Evolutionary conservation across 2,113 vertebrate species (phyloP).

Genomic region (Dicaeum eximium): DNA sequence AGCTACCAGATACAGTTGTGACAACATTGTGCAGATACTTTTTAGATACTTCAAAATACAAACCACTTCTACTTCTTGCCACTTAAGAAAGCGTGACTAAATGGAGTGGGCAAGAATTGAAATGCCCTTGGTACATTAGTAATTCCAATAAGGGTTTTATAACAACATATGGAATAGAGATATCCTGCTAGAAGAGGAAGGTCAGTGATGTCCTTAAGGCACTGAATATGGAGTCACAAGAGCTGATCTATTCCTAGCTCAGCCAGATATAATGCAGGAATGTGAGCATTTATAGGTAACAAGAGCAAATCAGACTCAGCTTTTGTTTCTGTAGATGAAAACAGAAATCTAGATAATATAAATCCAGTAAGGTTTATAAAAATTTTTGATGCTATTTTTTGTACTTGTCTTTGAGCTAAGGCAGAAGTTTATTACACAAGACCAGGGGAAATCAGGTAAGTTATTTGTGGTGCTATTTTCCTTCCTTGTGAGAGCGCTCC

Average conservation of each 20-base stretch:
- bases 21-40: slow-evolving; percentile 10
- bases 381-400: not conserved
- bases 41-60: slow-evolving; percentile 15
- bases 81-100: not conserved
- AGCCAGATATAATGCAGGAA: not conserved
- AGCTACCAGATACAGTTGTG: slow-evolving; percentile 35
- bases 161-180: not conserved
- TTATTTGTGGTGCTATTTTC: not conserved
- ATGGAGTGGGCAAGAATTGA: slow-evolving; percentile 1
- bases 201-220: slow-evolving; percentile 26
- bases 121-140: not conserved
- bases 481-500: not conserved
- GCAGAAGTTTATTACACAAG: not conserved
- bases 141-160: not conserved
- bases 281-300: not conserved
- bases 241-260: slow-evolving; percentile 38
- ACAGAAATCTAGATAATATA: not conserved
- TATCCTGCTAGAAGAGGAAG: not conserved
- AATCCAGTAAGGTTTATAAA: not conserved
- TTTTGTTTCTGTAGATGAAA: not conserved
- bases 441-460: not conserved
- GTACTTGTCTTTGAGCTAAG: not conserved
- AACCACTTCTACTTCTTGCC: not conserved
- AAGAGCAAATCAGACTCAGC: not conserved
- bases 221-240: slow-evolving; percentile 4